A percentile compares a stretch with the other conserved stretches of the same genome.
Conservation (phyloP, 2,113 vertebrate genomes). For the Saccopteryx leptura region DNA sequence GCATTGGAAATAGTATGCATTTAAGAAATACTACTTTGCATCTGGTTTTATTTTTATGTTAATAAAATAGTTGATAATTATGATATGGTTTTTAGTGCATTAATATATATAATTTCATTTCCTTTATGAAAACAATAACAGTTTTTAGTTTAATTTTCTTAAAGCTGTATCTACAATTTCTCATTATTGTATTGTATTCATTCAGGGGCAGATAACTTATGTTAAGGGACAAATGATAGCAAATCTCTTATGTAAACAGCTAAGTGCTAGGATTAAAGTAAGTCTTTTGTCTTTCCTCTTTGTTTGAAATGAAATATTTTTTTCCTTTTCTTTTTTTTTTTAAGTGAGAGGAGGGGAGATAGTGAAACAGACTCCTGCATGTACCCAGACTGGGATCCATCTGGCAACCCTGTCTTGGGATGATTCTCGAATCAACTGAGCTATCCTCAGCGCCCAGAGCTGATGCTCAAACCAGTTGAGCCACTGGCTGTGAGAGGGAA, state of each 20-base stretch:
- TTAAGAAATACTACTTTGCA: constrained; percentile 34
- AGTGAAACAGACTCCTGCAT: too few species aligned
- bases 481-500: too few species aligned
- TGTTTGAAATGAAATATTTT: constrained; percentile 47
- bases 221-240: constrained; percentile 38
- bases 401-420: too few species aligned
- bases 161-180: constrained; percentile 6
- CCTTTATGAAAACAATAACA: constrained; percentile 5
- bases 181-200: constrained; percentile 38
- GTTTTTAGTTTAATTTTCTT: constrained; percentile 1
- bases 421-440: too few species aligned
- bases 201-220: background rate
- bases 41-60: constrained; percentile 41
- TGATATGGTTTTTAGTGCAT: background rate
- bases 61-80: constrained; percentile 52
- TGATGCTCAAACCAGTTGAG: too few species aligned
- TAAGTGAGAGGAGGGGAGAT: too few species aligned
- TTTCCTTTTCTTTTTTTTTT: background rate
- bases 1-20: background rate
- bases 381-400: too few species aligned
- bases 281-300: constrained; percentile 33
- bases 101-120: background rate
- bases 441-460: too few species aligned
- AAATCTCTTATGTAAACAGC: background rate
- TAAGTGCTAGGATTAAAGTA: constrained; percentile 16